Percentiles rank a stretch among this genome's conserved stretches.
These are phyloP conservation scores for Hypanus sabinus DNA, from an alignment of 2,113 vertebrate species.

Conservation along the genomic window DNA sequence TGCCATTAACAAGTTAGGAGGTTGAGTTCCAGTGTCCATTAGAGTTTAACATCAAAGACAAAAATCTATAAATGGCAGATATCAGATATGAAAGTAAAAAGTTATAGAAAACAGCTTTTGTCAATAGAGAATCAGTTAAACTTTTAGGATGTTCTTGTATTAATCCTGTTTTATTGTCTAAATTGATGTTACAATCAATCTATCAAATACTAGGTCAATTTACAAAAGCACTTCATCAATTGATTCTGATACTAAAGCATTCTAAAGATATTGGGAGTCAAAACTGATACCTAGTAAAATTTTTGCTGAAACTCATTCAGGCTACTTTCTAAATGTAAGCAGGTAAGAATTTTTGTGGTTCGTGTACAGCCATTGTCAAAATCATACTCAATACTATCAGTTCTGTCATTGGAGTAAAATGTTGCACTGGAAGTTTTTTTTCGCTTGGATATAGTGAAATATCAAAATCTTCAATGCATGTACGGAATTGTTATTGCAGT, in stretches of 20 bases:
- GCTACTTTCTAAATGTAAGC: not conserved
- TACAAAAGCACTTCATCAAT: not conserved
- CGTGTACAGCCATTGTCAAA: not conserved
- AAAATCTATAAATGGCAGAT: too few species aligned
- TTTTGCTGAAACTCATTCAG: not conserved
- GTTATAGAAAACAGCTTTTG: too few species aligned
- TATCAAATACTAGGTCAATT: not conserved
- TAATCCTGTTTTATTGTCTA: too few species aligned
- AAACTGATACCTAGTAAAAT: not conserved
- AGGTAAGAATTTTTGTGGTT: not conserved
- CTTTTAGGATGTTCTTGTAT: too few species aligned
- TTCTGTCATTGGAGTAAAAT: not conserved
- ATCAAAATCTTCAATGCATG: not conserved
- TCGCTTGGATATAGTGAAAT: not conserved
- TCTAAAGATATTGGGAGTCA: not conserved
- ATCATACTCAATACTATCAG: not conserved
- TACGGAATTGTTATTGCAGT: not conserved
- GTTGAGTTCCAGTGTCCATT: not conserved
- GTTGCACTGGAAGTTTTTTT: not conserved
- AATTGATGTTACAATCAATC: not conserved
- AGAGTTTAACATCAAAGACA: too few species aligned
- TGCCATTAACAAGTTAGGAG: not conserved
- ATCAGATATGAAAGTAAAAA: too few species aligned
- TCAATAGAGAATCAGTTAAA: too few species aligned
- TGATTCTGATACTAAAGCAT: not conserved